Base-by-base conservation (phyloP, 2,888 invertebrate species). In the Dasysyrphus albostriatus region DNA sequence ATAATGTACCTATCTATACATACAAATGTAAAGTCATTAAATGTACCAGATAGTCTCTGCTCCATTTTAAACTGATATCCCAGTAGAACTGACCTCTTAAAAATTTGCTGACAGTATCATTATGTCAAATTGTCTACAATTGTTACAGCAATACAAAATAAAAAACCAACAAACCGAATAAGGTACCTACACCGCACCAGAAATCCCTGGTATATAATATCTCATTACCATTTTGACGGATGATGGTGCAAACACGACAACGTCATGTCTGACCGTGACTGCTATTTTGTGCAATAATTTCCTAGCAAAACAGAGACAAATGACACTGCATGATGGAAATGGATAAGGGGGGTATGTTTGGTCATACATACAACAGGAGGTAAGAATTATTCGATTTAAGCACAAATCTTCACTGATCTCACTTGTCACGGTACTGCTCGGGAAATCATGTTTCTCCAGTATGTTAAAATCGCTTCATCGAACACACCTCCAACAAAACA, bases 401-500 rank as follows among this genome's bases (percentile, higher is more conserved):
- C 70, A 65, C 63, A 51, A 42, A 61, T 44, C 37, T 24, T n/a
- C 44, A 59, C 49, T 58, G 63, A 42, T 70, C 65, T 32, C 63
- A 65, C 39, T 42, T 61, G 42, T 42, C 51, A 51, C 59, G 51
- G 29, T 59, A 32, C 16, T 37, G 10, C 19, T 6, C 12, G 10
- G 37, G 44, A 63, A 32, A 67, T 32, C 24, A 39, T 67, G 74
- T 69, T 67, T 39, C 59, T 69, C 61, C 61, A 69, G 12, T 10
- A 58, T 82, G 80, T 72, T 65, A 75, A 24, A 54, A 80, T 75
- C 65, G 75, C 72, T 84, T 80, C 80, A 84, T 80, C 51, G 69
- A 47, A 32, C 54, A 61, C 32, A 61, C 44, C 16, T 10, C 29
- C 74, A 37, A 19, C 74, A 37, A 19, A 29, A 4, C 67, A 24